Percentiles rank a stretch among this genome's conserved stretches.
Evolutionary conservation across 2,888 invertebrate genomes (phyloP).

Genomic region (Oligia fasciuncula): DNA sequence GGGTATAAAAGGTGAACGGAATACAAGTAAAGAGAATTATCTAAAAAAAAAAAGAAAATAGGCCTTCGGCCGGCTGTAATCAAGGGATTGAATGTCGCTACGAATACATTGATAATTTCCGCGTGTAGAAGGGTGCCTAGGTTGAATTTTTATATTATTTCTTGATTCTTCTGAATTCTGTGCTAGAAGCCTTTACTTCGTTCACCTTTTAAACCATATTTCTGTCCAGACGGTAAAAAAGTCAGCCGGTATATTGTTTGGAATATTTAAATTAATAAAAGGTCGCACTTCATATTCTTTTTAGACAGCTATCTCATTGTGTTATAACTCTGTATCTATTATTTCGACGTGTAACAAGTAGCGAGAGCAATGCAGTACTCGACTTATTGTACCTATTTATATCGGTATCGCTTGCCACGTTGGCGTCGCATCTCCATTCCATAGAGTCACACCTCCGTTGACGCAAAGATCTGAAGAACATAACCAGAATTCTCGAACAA

Average conservation of each 20-base stretch:
- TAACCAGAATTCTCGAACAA: constrained; percentile 5
- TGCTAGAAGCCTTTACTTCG: neutral
- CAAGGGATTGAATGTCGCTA: neutral
- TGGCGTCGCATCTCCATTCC: constrained; percentile 7
- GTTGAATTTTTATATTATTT: neutral
- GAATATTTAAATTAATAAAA: neutral
- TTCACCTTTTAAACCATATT: neutral
- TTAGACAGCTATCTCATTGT: neutral
- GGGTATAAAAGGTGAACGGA: neutral
- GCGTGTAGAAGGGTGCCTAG: neutral
- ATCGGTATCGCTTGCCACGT: constrained; percentile 16
- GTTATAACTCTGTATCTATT: neutral
- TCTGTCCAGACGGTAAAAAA: neutral
- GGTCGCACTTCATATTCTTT: neutral
- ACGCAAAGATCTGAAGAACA: neutral
- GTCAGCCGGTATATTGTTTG: neutral
- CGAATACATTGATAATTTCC: neutral
- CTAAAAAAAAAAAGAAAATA: neutral
- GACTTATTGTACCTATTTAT: constrained; percentile 36
- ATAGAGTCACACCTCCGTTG: constrained; percentile 12
- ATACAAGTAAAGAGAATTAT: neutral
- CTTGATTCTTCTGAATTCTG: neutral
- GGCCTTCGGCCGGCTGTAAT: neutral
- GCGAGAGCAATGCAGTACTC: constrained; percentile 21
- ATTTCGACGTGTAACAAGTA: constrained; percentile 9